A percentile compares a stretch with the other conserved stretches of the same genome.
phyloP scores from a whole-genome alignment of 2,888 invertebrate species.

The Axea sp. region DNA sequence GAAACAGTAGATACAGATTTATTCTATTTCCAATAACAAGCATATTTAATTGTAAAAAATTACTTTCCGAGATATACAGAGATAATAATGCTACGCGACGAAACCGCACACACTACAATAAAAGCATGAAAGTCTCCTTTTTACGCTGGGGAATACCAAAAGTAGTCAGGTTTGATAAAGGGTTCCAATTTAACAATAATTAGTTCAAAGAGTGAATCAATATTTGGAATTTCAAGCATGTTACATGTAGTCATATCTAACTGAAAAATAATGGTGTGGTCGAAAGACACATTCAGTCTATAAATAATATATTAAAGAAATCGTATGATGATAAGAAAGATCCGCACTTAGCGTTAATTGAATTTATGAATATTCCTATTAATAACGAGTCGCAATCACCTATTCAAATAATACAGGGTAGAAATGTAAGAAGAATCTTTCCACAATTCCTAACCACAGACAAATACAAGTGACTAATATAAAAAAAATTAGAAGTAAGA shows the following conservation, averaged over 20 bases:
- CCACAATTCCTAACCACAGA: slow-evolving; percentile 27
- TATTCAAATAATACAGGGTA: slow-evolving; percentile 27
- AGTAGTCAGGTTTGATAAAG: slow-evolving; percentile 49
- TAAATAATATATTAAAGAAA: slow-evolving; percentile 50
- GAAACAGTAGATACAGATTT: slow-evolving; percentile 26
- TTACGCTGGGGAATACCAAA: slow-evolving; percentile 48
- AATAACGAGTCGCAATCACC: slow-evolving; percentile 19
- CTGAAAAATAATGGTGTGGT: slow-evolving; percentile 59
- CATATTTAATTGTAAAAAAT: slow-evolving; percentile 40
- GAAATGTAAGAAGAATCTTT: slow-evolving; percentile 29
- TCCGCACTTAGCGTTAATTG: slow-evolving; percentile 52
- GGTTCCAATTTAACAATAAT: slow-evolving; percentile 46
- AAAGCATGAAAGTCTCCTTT: slow-evolving; percentile 44
- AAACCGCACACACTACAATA: slow-evolving; percentile 19
- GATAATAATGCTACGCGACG: slow-evolving; percentile 12
- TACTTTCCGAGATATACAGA: slow-evolving; percentile 50
- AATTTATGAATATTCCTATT: slow-evolving; percentile 57
- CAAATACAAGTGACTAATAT: neutral
- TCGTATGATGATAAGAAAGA: slow-evolving; percentile 54
- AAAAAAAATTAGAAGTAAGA: slow-evolving; percentile 9
- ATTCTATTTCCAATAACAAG: slow-evolving; percentile 22
- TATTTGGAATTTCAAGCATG: slow-evolving; percentile 49
- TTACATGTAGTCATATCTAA: slow-evolving; percentile 45
- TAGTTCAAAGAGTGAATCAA: slow-evolving; percentile 47
- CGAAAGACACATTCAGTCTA: slow-evolving; percentile 55